Percentiles rank a stretch among this genome's conserved stretches.
phyloP scores from a whole-genome alignment of 2,113 vertebrate species.

The Gorsachius goisagi region DNA sequence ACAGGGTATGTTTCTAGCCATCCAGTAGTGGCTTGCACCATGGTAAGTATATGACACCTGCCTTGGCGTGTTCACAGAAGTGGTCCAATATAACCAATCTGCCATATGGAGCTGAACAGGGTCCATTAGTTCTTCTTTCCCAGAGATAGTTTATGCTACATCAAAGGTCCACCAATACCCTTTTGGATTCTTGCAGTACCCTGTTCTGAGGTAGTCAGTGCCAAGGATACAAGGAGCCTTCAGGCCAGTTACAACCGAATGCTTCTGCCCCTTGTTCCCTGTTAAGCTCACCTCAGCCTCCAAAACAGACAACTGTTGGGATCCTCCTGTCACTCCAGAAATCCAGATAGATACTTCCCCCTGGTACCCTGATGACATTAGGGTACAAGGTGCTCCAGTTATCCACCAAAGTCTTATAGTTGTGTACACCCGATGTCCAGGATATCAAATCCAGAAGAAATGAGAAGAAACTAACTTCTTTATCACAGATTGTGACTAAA shows the following conservation, averaged over 20 bases:
- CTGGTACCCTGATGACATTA: neutral
- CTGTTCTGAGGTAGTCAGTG: neutral
- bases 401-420: neutral
- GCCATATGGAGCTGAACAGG: too few species aligned
- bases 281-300: neutral
- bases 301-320: neutral
- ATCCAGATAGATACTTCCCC: neutral
- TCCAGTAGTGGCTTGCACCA: too few species aligned
- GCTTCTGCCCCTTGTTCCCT: neutral
- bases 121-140: neutral
- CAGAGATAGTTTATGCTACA: neutral
- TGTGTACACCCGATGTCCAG: neutral
- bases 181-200: neutral
- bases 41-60: neutral
- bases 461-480: neutral
- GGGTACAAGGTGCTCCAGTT: neutral
- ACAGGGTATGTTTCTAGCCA: neutral
- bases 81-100: neutral
- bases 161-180: accelerated
- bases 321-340: neutral
- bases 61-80: neutral
- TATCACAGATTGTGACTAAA: neutral
- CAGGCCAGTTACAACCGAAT: neutral
- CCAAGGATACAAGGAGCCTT: neutral
- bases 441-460: neutral